Evolutionary conservation across 1,140 invertebrate species (phyloP).

Genomic region (Solenopsis fugax): DNA sequence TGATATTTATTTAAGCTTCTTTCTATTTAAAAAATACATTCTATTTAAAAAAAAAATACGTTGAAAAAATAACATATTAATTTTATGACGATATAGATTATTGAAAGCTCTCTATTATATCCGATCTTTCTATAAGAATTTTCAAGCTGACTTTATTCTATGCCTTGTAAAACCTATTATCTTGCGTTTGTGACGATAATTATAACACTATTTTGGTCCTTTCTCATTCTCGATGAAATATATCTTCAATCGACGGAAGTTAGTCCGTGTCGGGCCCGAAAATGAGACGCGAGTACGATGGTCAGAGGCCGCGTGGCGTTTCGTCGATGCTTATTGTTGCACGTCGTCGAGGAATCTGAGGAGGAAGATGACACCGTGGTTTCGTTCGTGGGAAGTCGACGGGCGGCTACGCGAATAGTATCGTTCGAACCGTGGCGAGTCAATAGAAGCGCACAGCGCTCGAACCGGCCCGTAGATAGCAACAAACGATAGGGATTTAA

Average conservation of each 20-base stretch:
- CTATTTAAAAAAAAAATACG: neutral
- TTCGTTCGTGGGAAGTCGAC: conserved; percentile 54
- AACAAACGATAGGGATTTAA: conserved; percentile 57
- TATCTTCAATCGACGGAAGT: conserved; percentile 14
- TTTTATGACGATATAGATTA: neutral
- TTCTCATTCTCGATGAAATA: neutral
- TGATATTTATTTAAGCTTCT: neutral
- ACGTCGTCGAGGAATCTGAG: conserved; percentile 52
- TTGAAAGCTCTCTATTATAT: neutral
- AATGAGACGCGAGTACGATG: neutral
- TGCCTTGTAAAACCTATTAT: neutral
- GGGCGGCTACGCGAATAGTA: conserved; percentile 53
- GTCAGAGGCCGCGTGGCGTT: neutral
- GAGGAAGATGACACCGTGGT: conserved; percentile 47
- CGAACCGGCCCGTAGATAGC: conserved; percentile 27
- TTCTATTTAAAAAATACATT: neutral
- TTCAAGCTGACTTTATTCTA: neutral
- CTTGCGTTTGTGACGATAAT: neutral
- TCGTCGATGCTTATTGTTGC: conserved; percentile 43
- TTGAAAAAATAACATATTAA: neutral
- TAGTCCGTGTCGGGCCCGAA: neutral
- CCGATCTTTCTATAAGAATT: neutral
- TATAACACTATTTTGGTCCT: neutral
- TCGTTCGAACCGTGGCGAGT: conserved; percentile 48
- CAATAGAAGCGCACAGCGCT: conserved; percentile 44